Evolutionary conservation across 1,140 invertebrate species (phyloP).

Genomic region (Sitobion miscanthi): DNA sequence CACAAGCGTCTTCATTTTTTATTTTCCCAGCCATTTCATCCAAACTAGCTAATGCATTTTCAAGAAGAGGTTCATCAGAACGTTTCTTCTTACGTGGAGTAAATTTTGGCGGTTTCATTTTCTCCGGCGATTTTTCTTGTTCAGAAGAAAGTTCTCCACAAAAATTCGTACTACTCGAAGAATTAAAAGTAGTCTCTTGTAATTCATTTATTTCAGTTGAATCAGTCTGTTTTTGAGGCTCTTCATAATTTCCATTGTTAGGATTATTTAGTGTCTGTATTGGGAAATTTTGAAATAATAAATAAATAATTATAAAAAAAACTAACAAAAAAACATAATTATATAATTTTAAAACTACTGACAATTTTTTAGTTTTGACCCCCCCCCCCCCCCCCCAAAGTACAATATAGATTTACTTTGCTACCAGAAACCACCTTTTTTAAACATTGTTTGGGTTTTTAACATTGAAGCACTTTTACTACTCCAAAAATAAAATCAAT

Average conservation of each 20-base stretch:
- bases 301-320: slow-evolving; percentile 26
- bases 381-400: too few species aligned
- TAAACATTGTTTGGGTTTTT: not conserved
- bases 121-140: not conserved
- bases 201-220: slow-evolving; percentile 13
- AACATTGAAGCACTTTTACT: not conserved
- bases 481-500: not conserved
- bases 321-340: slow-evolving; percentile 2
- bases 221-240: slow-evolving; percentile 23
- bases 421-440: slow-evolving; percentile 4
- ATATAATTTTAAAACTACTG: slow-evolving; percentile 8
- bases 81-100: not conserved
- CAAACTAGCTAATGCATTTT: not conserved
- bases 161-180: slow-evolving; percentile 1
- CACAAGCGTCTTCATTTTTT: slow-evolving; percentile 23
- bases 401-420: too few species aligned
- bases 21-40: slow-evolving; percentile 7
- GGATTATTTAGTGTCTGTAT: not conserved
- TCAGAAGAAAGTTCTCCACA: slow-evolving; percentile 22
- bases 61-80: not conserved
- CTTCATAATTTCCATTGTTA: slow-evolving; percentile 24
- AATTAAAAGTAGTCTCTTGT: slow-evolving; percentile 24
- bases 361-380: slow-evolving; percentile 16
- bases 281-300: slow-evolving; percentile 17
- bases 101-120: not conserved